Conservation (phyloP, 2,113 vertebrate species). For the Amblyornis subalaris region DNA sequence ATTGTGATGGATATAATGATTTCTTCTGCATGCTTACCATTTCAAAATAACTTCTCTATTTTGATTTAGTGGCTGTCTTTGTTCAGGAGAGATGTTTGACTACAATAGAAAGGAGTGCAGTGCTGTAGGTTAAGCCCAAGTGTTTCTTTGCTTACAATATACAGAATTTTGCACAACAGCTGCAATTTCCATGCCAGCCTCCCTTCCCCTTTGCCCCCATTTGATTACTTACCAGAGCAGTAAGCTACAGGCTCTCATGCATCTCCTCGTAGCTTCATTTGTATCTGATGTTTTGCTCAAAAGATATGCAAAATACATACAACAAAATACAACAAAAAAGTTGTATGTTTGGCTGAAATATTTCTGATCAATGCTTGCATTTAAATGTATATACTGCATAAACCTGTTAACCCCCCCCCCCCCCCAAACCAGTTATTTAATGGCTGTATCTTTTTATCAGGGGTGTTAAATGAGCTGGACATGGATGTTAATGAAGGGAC, state of each 20-base stretch:
- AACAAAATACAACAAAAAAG: no score
- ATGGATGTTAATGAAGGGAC: conserved; percentile 81
- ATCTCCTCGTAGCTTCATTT: not conserved
- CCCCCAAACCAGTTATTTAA: not conserved
- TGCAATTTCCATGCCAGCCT: not conserved
- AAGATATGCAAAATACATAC: not conserved
- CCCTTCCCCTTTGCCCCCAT: not conserved
- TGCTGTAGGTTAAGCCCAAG: not conserved
- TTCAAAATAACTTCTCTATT: not conserved
- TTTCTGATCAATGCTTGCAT: not conserved
- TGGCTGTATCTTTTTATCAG: conserved; percentile 63
- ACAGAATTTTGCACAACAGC: not conserved
- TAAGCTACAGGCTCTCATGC: not conserved
- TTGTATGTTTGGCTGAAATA: not conserved
- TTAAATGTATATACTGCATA: not conserved
- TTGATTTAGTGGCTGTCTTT: not conserved
- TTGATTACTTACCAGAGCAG: not conserved
- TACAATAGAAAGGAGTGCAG: not conserved
- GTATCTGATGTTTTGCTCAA: not conserved
- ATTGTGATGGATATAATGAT: not conserved
- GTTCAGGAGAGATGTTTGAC: not conserved
- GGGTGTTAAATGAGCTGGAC: conserved; percentile 80
- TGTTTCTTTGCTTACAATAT: not conserved
- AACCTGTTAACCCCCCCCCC: not conserved
- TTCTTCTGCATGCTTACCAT: not conserved